Base-by-base conservation (phyloP, 2,888 invertebrate genomes). In the Ophraella communa region DNA sequence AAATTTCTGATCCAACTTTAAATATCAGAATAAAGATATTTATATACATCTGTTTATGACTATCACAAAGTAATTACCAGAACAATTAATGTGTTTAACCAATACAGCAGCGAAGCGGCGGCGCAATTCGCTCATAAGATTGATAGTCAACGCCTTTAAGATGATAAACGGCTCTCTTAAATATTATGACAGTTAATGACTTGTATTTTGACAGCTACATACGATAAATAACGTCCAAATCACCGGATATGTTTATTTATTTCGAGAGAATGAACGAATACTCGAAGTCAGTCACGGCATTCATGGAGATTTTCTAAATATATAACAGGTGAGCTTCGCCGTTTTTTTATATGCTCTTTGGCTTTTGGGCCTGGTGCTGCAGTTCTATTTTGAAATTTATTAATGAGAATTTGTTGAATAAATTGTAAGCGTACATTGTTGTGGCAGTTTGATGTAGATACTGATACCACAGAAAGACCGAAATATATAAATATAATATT, bases 161-260 rank as follows among this genome's bases (percentile, higher is more conserved):
- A 69, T 69, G 70, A 72, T 69, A 64, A 70, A 71, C 69, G 64
- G 53, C 51, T 66, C 67, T 64, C 53, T 61, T 69, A 67, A 62
- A 71, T 73, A 74, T 75, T 75, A 72, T 75, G 75, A 74, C 75
- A 75, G 68, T 47, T 71, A 73, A 73, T 75, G 77, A 75, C 75
- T 73, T 74, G 73, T 73, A 73, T 74, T 75, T 75, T 74, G 76
- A 76, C 76, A 71, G 76, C 70, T 72, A 77, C 75, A 75, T 64
- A 72, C 74, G 69, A 75, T 77, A 78, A 78, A 78, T 76, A 78
- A 76, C 58, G 67, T 65, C 71, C 68, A 70, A 75, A 77, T 77
- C 76, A 70, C 77, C 77, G 77, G 77, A 77, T 76, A 76, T 71
- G 76, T 73, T 73, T 73, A 73, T 75, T 74, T 74, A 74, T 75